Base-by-base conservation (phyloP, 2,888 invertebrate species). In the Ornithoptera alexandrae region DNA sequence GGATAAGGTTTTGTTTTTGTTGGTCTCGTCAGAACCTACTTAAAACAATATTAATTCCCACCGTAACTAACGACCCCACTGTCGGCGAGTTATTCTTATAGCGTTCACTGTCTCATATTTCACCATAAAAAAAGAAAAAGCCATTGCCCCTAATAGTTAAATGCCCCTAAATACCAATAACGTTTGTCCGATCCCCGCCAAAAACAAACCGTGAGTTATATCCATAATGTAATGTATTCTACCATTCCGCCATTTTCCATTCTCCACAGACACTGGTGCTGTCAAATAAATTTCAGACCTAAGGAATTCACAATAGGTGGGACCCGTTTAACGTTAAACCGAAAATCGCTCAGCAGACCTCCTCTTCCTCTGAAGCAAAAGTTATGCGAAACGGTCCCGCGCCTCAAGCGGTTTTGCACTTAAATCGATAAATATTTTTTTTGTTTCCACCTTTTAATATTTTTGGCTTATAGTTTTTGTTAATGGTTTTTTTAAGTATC, bases 151-250 rank as follows among this genome's bases (percentile, higher is more conserved):
- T 87, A 89, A 90, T 88, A 86, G 87, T 84, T 85, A 88, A 90
- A 89, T 87, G 85, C 79, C 86, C 86, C 84, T 90, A 90, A 92
- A 92, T 89, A 90, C 89, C 92, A 91, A 91, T 92, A 91, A 90
- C 86, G 90, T 85, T 89, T 90, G 92, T 91, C 90, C 88, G 87
- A 83, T 86, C 90, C 90, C 90, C 87, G 89, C 90, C 88, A 89
- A 91, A 92, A 92, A 92, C 92, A 93, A 92, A 93, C 90, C 90
- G 82, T 93, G 92, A 93, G 86, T 91, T 93, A 93, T 91, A 85
- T 83, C 87, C 83, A 85, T 89, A 89, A 89, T 89, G 87, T 82
- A 85, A 86, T 87, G 83, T 92, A 88, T 91, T 87, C 86, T 85
- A 78, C 88, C 84, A 89, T 88, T 89, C 88, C 88, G 89, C 92